Conservation (phyloP, 53 echinoderm and acorn worm genomes). For the Pentamera pediparva region DNA sequence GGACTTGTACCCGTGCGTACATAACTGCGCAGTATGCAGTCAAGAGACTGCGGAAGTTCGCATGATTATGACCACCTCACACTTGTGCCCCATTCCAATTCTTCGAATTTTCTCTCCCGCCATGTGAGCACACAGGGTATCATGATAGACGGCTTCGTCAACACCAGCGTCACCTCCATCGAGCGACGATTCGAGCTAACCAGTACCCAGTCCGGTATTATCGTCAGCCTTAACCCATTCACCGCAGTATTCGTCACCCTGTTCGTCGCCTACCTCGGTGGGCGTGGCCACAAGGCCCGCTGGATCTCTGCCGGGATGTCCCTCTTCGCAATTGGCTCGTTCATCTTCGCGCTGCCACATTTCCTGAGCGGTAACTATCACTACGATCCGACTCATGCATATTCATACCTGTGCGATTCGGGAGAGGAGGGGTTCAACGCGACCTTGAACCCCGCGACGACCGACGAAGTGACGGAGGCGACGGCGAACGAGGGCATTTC, state of each 20-base stretch:
- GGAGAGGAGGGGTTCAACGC: not conserved
- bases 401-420: slow-evolving; percentile 2
- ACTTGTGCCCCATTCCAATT: no score
- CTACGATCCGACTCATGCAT: not conserved
- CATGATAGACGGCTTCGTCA: slow-evolving; percentile 53
- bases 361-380: slow-evolving; percentile 53
- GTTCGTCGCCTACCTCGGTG: slow-evolving; percentile 63
- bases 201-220: slow-evolving; percentile 59
- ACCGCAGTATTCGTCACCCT: slow-evolving; percentile 52
- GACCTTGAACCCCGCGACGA: not conserved
- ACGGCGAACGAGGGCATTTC: slow-evolving; percentile 7
- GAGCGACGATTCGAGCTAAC: slow-evolving; percentile 71
- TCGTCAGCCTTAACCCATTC: slow-evolving; percentile 56
- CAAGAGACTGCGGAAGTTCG: no score
- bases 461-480: not conserved
- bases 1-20: no score
- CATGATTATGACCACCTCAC: no score
- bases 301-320: slow-evolving; percentile 55
- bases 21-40: no score
- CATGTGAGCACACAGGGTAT: no score
- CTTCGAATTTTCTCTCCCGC: no score
- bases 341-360: slow-evolving; percentile 62
- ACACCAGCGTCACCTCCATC: slow-evolving; percentile 49
- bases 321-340: slow-evolving; percentile 39
- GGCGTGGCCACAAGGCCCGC: slow-evolving; percentile 58